Base-by-base conservation (phyloP, 92 coral and sea anemone species). In the Phymanthus crucifer region DNA sequence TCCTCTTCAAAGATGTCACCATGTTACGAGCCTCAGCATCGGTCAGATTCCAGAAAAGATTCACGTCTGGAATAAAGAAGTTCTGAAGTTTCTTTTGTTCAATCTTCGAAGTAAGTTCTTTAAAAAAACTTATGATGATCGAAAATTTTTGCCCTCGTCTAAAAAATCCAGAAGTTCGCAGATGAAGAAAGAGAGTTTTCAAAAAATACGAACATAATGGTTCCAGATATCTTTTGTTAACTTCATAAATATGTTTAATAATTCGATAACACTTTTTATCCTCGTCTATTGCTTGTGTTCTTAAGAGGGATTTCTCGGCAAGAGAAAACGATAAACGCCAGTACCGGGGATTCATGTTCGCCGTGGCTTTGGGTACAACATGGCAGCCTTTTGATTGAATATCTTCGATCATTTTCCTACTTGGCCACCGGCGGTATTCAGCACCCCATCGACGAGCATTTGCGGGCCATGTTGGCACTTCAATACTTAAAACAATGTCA, bases 281-380 rank as follows among this genome's bases (percentile, higher is more conserved):
- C 6, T 69, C 78, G 40, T 76, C 80, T 23, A 61, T 58, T 40
- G 58, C 73, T 40, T 27, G 40, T 19, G 79, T 65, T 26, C 29
- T 21, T 13, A 82, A 71, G 31, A 82, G 77, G 8, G 64, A 21
- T 33, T 58, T 65, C 75, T 82, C 86, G 14, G 86, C 86, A 21
- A 73, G 43, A 52, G 86, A 82, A 68, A 82, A 82, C 3, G 86
- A 82, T 12, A 74, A 21, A 57, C 86, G 79, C 86, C 86, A 82
- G 52, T 66, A 74, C 6, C 40, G 21, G 0, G 69, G 65, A 26
- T 75, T 33, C 7, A 13, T n/a, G 0, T 9, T n/a, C 4, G n/a
- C n/a, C n/a, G 35, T 38, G 7, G 37, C 69, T 69, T 82, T 82
- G 5, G 86, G 74, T 0, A 82, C 80, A 35, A 82, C 71, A 65